Evolutionary conservation across 2,888 invertebrate species (phyloP).

Genomic region (Nymphalis polychloros): DNA sequence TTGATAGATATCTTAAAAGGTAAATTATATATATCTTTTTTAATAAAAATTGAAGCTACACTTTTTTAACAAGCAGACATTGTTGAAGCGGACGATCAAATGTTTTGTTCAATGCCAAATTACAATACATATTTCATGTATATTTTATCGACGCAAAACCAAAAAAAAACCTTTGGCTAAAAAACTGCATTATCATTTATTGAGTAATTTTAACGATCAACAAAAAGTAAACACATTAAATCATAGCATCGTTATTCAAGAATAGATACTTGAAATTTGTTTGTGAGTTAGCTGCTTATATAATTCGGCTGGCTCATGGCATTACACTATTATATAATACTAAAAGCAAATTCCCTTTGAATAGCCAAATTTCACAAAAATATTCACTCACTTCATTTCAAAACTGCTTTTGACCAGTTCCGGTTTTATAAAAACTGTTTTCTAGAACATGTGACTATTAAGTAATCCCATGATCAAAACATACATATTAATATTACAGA

Average conservation of each 20-base stretch:
- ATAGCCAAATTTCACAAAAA: conserved; percentile 22
- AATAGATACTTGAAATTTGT: conserved; percentile 3
- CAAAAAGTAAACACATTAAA: conserved; percentile 21
- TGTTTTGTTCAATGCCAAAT: too few species aligned
- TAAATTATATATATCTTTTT: too few species aligned
- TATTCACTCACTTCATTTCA: conserved; percentile 9
- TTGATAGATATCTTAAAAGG: too few species aligned
- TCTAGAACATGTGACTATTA: not conserved
- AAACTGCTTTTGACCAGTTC: conserved; percentile 19
- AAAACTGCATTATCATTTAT: conserved; percentile 19
- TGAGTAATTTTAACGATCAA: conserved; percentile 9
- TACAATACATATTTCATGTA: too few species aligned
- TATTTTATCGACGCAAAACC: too few species aligned
- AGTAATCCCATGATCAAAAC: not conserved
- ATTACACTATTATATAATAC: conserved; percentile 22
- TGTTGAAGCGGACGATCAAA: too few species aligned
- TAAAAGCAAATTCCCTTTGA: conserved; percentile 10
- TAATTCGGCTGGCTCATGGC: conserved; percentile 17
- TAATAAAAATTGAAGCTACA: too few species aligned
- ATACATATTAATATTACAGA: not conserved
- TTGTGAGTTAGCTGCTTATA: conserved; percentile 15
- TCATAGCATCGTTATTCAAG: too few species aligned
- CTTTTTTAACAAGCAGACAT: too few species aligned
- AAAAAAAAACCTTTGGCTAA: conserved; percentile 1
- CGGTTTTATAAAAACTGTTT: conserved; percentile 9